Evolutionary conservation across 2,113 vertebrate species (phyloP).

Genomic region (Potamarius usumacintae): DNA sequence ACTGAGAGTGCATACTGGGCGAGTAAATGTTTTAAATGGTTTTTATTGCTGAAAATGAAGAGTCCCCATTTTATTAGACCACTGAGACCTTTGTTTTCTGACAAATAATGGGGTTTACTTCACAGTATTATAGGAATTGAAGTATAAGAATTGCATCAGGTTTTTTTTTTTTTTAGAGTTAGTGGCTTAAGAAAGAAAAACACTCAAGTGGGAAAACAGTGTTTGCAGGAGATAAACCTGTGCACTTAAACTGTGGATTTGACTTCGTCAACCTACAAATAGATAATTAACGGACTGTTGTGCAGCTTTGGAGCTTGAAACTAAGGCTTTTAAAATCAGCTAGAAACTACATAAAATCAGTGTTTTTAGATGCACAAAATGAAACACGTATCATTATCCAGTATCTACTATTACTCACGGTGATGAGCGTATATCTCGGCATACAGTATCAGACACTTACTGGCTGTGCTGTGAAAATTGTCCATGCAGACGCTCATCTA

Average conservation of each 20-base stretch:
- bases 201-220: neutral
- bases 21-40: neutral
- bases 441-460: too few relatives aligned
- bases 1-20: neutral
- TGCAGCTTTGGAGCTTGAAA: neutral
- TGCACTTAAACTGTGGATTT: neutral
- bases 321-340: neutral
- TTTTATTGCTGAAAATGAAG: constrained; percentile 1
- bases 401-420: neutral
- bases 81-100: neutral
- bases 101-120: neutral
- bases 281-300: neutral
- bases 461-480: too few relatives aligned
- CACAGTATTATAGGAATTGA: neutral
- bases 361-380: neutral
- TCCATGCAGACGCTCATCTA: too few relatives aligned
- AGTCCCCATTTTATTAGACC: neutral
- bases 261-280: neutral
- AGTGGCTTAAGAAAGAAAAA: neutral
- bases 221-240: neutral
- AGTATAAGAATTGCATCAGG: neutral
- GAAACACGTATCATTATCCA: neutral
- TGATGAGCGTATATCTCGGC: neutral
- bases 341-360: neutral
- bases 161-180: neutral